Conservation (phyloP, 2,888 invertebrate genomes). For the Rhagophthalmus giganteus region DNA sequence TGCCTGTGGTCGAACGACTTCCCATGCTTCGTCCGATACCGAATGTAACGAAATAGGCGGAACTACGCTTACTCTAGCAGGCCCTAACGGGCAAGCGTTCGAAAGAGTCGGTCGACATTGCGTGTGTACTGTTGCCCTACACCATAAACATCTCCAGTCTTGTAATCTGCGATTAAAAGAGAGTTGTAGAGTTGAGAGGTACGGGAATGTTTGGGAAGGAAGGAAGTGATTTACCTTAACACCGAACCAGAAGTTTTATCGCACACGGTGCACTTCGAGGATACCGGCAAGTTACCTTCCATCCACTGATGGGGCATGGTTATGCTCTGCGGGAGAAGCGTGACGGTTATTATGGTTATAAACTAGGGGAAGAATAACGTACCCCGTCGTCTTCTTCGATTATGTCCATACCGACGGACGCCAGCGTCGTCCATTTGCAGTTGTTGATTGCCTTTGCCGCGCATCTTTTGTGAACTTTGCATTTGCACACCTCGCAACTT, state of each 20-base stretch:
- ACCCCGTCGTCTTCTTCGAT: constrained; percentile 93
- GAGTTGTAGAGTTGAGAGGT: too few species aligned
- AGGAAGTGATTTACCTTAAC: too few species aligned
- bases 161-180: constrained; percentile 70
- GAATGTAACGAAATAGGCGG: constrained; percentile 92
- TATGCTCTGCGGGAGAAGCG: constrained; percentile 69
- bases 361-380: constrained; percentile 44
- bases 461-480: constrained; percentile 95
- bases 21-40: constrained; percentile 92
- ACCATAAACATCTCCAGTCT: constrained; percentile 98
- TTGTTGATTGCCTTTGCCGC: constrained; percentile 89
- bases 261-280: constrained; percentile 89
- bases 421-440: constrained; percentile 97
- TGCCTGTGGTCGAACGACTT: constrained; percentile 72
- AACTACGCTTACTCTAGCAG: constrained; percentile 87
- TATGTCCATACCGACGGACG: constrained; percentile 92
- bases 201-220: too few species aligned
- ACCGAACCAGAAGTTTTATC: constrained; percentile 97
- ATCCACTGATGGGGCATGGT: constrained; percentile 98
- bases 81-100: constrained; percentile 83
- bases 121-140: constrained; percentile 88
- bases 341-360: neutral
- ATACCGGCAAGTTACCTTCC: constrained; percentile 95
- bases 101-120: constrained; percentile 81
- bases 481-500: constrained; percentile 97